phyloP scores from a whole-genome alignment of 2,797 vertebrate species.

The Huso huso region DNA sequence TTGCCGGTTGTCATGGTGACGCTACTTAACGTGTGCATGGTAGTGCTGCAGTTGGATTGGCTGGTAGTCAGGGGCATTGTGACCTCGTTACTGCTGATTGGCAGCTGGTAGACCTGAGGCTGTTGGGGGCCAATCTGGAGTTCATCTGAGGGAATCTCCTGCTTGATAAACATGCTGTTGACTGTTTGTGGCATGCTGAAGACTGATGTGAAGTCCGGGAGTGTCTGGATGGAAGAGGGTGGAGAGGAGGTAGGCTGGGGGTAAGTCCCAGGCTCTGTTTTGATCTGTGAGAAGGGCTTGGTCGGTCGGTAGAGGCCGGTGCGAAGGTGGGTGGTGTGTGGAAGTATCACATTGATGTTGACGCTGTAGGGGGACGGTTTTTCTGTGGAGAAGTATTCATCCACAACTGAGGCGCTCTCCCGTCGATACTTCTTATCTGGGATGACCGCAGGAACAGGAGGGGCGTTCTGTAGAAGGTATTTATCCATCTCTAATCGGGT shows the following conservation, averaged over 20 bases:
- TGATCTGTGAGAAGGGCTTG: slow-evolving; percentile 61
- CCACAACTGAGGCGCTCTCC: slow-evolving; percentile 81
- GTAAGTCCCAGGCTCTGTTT: slow-evolving; percentile 70
- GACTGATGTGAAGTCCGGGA: slow-evolving; percentile 85
- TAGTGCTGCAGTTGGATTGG: slow-evolving; percentile 48
- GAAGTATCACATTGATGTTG: slow-evolving; percentile 84
- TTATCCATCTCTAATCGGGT: slow-evolving; percentile 74
- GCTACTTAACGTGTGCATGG: slow-evolving; percentile 64
- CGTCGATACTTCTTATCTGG: slow-evolving; percentile 76
- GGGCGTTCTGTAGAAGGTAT: slow-evolving; percentile 57
- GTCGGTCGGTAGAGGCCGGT: slow-evolving; percentile 73
- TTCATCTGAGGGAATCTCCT: slow-evolving; percentile 59
- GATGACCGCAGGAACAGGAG: slow-evolving; percentile 30
- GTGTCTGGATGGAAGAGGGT: slow-evolving; percentile 56
- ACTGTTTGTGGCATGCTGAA: slow-evolving; percentile 76
- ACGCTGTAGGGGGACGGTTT: slow-evolving; percentile 75
- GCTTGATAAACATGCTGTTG: slow-evolving; percentile 79
- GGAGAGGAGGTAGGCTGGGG: slow-evolving; percentile 46
- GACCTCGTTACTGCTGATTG: slow-evolving; percentile 52
- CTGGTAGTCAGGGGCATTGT: slow-evolving; percentile 54
- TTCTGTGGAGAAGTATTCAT: slow-evolving; percentile 81
- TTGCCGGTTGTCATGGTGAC: slow-evolving; percentile 46
- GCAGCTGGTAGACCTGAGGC: slow-evolving; percentile 74
- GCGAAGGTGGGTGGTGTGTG: slow-evolving; percentile 75
- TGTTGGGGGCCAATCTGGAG: slow-evolving; percentile 62